Percentiles rank a stretch among this genome's conserved stretches.
phyloP scores from a whole-genome alignment of 2,113 vertebrate genomes.

The Equus quagga region DNA sequence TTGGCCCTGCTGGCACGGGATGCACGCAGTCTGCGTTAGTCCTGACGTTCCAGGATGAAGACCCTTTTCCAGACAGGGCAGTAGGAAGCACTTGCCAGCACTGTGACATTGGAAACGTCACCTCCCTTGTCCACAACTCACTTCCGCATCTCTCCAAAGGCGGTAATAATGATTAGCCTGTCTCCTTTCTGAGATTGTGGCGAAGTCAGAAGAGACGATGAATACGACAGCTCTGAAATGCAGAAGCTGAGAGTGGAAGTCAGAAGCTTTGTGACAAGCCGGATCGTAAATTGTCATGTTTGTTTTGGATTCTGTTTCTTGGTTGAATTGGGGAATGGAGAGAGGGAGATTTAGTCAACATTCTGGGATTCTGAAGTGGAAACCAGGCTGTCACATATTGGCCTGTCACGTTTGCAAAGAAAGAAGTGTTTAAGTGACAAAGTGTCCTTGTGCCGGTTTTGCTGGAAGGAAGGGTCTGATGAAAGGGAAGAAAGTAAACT shows the following conservation, averaged over 20 bases:
- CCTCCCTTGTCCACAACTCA: not conserved
- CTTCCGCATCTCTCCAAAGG: not conserved
- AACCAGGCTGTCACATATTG: not conserved
- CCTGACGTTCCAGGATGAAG: not conserved
- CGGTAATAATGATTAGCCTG: accelerated
- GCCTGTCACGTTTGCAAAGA: not conserved
- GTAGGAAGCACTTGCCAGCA: not conserved
- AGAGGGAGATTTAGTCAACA: not conserved
- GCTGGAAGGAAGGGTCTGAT: not conserved
- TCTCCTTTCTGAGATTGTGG: not conserved
- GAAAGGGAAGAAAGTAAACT: not conserved
- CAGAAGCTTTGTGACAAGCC: not conserved
- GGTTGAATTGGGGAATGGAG: not conserved
- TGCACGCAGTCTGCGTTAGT: not conserved
- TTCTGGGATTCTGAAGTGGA: not conserved
- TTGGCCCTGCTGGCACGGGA: not conserved
- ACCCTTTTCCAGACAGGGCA: not conserved
- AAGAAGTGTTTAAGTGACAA: not conserved
- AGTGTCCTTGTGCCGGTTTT: not conserved
- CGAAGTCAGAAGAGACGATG: not conserved
- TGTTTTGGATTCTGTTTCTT: not conserved
- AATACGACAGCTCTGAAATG: no score
- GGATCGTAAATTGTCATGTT: not conserved
- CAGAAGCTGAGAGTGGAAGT: not conserved
- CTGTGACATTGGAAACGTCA: not conserved